phyloP scores from a whole-genome alignment of 2,797 vertebrate species.

The Enteromius viviparus region DNA sequence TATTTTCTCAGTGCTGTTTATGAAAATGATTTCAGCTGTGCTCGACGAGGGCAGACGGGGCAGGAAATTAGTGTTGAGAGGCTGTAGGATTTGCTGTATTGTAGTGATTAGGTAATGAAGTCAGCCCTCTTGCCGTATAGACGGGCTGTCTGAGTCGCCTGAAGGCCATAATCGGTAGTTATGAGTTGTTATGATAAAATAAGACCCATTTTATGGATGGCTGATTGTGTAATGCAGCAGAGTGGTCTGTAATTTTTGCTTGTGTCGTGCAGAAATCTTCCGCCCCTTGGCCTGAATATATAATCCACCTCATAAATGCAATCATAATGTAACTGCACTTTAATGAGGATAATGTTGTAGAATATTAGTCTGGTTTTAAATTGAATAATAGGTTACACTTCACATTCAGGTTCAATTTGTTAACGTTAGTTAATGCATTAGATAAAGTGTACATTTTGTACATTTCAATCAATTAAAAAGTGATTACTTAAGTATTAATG shows the following conservation, averaged over 20 bases:
- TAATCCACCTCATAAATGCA: neutral
- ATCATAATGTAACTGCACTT: neutral
- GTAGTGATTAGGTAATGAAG: constrained; percentile 43
- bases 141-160: neutral
- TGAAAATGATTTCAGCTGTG: constrained; percentile 33
- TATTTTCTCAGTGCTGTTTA: constrained; percentile 32
- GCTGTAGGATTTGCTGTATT: constrained; percentile 31
- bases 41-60: constrained; percentile 20
- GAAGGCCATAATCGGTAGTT: constrained; percentile 1
- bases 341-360: neutral
- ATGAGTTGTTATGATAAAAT: constrained; percentile 26
- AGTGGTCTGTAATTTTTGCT: neutral
- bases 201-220: constrained; percentile 24
- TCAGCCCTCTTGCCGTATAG: constrained; percentile 8
- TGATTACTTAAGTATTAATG: neutral
- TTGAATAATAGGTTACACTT: constrained; percentile 3
- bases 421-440: neutral
- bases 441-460: neutral
- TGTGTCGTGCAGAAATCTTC: neutral
- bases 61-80: constrained; percentile 27
- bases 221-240: constrained; percentile 24
- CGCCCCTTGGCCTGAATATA: neutral
- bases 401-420: neutral
- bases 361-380: neutral
- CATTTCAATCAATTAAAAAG: neutral